A percentile compares a stretch with the other conserved stretches of the same genome.
Evolutionary conservation across 2,888 invertebrate species (phyloP).

Genomic region (Tinea trinotella): DNA sequence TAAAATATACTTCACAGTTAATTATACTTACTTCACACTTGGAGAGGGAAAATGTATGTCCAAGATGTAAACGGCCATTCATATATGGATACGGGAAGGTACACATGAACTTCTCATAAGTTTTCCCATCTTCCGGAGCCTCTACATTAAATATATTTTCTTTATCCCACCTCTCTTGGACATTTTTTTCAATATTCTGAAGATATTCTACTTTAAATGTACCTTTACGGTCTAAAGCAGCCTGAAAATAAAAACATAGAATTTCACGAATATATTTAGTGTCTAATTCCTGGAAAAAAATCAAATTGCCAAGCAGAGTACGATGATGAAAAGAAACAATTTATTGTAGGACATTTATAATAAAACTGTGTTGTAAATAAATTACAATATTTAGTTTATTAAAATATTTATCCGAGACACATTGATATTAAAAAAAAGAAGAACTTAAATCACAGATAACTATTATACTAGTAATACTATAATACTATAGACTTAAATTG

Average conservation of each 20-base stretch:
- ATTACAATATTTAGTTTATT: too few relatives aligned
- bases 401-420: too few relatives aligned
- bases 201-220: constrained; percentile 97
- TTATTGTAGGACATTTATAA: too few relatives aligned
- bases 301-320: too few relatives aligned
- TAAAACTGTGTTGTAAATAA: too few relatives aligned
- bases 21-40: constrained; percentile 90
- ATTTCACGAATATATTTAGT: too few relatives aligned
- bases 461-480: too few relatives aligned
- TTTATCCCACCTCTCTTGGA: constrained; percentile 89
- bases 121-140: constrained; percentile 76
- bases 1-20: neutral
- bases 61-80: constrained; percentile 98
- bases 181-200: constrained; percentile 87
- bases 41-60: constrained; percentile 96
- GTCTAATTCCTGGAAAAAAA: too few relatives aligned
- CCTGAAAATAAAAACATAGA: constrained; percentile 38
- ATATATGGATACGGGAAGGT: constrained; percentile 99
- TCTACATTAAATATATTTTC: constrained; percentile 87
- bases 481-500: too few relatives aligned
- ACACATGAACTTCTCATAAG: constrained; percentile 88
- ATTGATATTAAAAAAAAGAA: too few relatives aligned
- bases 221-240: constrained; percentile 79
- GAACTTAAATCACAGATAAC: too few relatives aligned
- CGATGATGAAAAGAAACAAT: too few relatives aligned